These are phyloP conservation scores for Terrapene triunguis DNA, from an alignment of 2,113 vertebrate species.

Conservation along the genomic window DNA sequence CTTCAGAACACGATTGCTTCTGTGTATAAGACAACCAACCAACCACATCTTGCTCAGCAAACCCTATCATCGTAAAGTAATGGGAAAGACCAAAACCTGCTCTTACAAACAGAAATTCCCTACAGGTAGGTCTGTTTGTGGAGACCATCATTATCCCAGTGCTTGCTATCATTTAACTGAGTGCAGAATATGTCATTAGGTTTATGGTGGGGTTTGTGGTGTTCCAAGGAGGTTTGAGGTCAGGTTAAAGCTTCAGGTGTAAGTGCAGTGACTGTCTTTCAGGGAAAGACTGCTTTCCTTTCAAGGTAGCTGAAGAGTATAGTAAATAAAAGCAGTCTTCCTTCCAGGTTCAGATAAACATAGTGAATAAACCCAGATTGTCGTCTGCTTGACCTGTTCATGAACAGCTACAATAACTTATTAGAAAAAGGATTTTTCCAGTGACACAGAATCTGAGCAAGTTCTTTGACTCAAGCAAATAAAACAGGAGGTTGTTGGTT, in stretches of 20 bases:
- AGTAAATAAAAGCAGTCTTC: not conserved
- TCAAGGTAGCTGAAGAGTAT: not conserved
- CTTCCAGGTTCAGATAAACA: not conserved
- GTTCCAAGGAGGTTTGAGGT: not conserved
- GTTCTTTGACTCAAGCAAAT: not conserved
- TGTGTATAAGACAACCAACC: not conserved
- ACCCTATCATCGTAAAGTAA: not conserved
- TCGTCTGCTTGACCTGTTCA: not conserved
- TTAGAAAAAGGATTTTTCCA: not conserved
- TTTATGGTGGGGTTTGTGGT: not conserved
- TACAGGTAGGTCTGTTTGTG: not conserved
- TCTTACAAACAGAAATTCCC: not conserved
- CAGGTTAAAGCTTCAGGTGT: not conserved
- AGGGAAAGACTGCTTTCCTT: not conserved
- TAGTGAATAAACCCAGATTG: not conserved
- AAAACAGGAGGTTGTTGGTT: not conserved
- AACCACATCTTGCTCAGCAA: fast-evolving
- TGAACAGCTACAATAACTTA: not conserved
- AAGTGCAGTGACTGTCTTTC: not conserved
- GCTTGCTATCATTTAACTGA: not conserved
- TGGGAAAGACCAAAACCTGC: not conserved
- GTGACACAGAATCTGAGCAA: not conserved
- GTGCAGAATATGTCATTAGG: not conserved
- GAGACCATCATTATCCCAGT: not conserved
- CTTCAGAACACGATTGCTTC: not conserved